These are phyloP conservation scores for Drosophila picticornis DNA, from an alignment of 2,888 invertebrate species.

Conservation along the genomic window DNA sequence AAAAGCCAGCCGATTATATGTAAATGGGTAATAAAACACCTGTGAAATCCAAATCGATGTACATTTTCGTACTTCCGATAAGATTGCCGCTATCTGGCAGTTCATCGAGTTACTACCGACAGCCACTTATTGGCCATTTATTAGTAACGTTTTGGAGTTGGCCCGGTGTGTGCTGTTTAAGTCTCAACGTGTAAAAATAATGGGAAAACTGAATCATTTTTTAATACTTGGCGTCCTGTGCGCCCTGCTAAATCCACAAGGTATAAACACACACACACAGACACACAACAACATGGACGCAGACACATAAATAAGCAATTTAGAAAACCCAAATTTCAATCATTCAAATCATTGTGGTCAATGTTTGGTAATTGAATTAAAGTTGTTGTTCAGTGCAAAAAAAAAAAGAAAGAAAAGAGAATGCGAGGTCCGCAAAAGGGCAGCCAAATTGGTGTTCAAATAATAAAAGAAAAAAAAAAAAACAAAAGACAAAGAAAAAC, in stretches of 20 bases:
- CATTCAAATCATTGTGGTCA: slow-evolving; percentile 49
- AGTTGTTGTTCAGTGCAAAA: slow-evolving; percentile 44
- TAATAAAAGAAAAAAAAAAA: slow-evolving; percentile 20
- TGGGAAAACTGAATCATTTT: slow-evolving; percentile 48
- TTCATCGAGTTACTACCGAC: slow-evolving; percentile 31
- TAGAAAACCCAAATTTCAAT: slow-evolving; percentile 36
- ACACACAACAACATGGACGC: neutral
- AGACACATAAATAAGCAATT: slow-evolving; percentile 18
- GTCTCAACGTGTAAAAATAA: slow-evolving; percentile 14
- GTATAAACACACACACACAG: slow-evolving; percentile 34
- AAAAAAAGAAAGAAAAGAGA: slow-evolving; percentile 16
- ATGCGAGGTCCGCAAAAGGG: slow-evolving; percentile 25
- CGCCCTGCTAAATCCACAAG: slow-evolving; percentile 52
- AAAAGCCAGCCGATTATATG: slow-evolving; percentile 6
- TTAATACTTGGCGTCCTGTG: slow-evolving; percentile 49
- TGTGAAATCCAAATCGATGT: slow-evolving; percentile 34
- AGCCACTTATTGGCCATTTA: slow-evolving; percentile 19
- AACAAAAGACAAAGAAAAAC: slow-evolving; percentile 12
- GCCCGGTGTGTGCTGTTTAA: slow-evolving; percentile 8
- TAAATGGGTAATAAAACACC: slow-evolving; percentile 1
- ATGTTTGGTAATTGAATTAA: slow-evolving; percentile 73
- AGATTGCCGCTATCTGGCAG: slow-evolving; percentile 64
- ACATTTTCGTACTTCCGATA: slow-evolving; percentile 45
- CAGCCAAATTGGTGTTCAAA: slow-evolving; percentile 58
- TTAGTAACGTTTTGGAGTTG: slow-evolving; percentile 51